Base-by-base conservation (phyloP, 2,888 invertebrate genomes). In the Hypsopygia costalis region DNA sequence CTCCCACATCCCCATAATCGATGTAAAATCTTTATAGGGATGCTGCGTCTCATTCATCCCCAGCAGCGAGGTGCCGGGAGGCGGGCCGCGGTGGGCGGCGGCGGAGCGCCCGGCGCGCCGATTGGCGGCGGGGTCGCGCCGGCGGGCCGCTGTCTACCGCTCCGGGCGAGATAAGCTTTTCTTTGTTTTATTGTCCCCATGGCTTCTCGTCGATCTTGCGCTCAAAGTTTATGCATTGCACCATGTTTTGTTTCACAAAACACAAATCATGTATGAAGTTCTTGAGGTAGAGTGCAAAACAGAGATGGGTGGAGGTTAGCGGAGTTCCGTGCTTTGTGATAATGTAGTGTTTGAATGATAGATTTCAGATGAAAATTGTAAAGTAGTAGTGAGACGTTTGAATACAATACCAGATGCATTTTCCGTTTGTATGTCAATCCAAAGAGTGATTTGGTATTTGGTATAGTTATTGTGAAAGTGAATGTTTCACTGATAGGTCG, bases 111-210 rank as follows among this genome's bases (percentile, higher is more conserved):
- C 30, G 2, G 69, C 22, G 27, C 12, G 12, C 34, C 38, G 30
- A 48, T 51, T 47, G 69, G 69, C 63, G 63, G 67, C 50, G 46
- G 52, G 43, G 45, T 51, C 42, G 49, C 46, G 49, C 40, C 44
- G 57, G 64, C 48, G 56, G 60, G 52, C 51, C 45, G 47, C 49
- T 64, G 52, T 42, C 60, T 25, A 69, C 63, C 69, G 81, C 83
- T 81, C 58, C 79, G 49, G 82, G 82, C 81, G 62, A 76, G 70
- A 71, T 75, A 71, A 68, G 80, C 64, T 81, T 78, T 79, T 85
- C 86, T 87, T 88, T 86, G 87, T 87, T 87, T 88, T 87, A 87
- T 87, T 87, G 85, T 87, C 86, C 81, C 82, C 83, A 81, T 75
- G 81, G 81, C 80, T 81, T 71, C 81, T 80, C 80, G 87, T 75